These are phyloP conservation scores for Rachycentron canadum DNA, from an alignment of 2,797 vertebrate species.

Conservation along the genomic window DNA sequence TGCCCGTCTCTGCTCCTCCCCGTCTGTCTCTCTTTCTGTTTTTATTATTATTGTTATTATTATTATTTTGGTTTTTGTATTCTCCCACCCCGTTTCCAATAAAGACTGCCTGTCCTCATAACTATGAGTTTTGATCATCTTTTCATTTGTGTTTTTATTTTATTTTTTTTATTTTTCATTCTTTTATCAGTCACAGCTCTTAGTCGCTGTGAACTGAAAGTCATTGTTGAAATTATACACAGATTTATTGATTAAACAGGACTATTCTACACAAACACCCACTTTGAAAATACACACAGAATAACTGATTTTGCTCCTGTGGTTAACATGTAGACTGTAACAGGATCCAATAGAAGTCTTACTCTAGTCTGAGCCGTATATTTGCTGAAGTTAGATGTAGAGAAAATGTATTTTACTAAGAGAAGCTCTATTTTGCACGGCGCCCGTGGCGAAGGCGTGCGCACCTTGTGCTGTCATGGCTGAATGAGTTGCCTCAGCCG, in stretches of 20 bases:
- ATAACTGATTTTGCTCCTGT: slow-evolving; percentile 39
- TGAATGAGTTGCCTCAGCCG: slow-evolving; percentile 46
- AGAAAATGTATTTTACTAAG: slow-evolving; percentile 83
- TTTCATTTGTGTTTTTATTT: slow-evolving; percentile 78
- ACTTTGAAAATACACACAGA: slow-evolving; percentile 18
- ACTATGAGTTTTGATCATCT: slow-evolving; percentile 88
- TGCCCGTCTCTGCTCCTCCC: slow-evolving; percentile 68
- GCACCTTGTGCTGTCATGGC: slow-evolving; percentile 56
- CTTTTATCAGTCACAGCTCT: slow-evolving; percentile 37
- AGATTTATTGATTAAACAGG: slow-evolving; percentile 34
- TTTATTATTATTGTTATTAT: slow-evolving; percentile 89
- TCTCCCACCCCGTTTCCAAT: slow-evolving; percentile 92
- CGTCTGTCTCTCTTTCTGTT: slow-evolving; percentile 86
- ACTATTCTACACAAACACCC: slow-evolving; percentile 8
- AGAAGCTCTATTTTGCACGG: slow-evolving; percentile 85
- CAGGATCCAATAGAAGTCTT: slow-evolving; percentile 42
- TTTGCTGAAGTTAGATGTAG: slow-evolving; percentile 75
- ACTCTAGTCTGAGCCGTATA: slow-evolving; percentile 73
- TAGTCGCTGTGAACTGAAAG: slow-evolving; percentile 55
- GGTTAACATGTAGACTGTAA: slow-evolving; percentile 43
- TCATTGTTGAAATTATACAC: slow-evolving; percentile 45
- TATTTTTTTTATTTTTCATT: slow-evolving; percentile 46
- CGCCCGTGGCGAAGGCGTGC: slow-evolving; percentile 36
- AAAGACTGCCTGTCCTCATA: slow-evolving; percentile 98
- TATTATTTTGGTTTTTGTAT: slow-evolving; percentile 90